Evolutionary conservation across 2,888 invertebrate species (phyloP).

Genomic region (Ormia ochracea): DNA sequence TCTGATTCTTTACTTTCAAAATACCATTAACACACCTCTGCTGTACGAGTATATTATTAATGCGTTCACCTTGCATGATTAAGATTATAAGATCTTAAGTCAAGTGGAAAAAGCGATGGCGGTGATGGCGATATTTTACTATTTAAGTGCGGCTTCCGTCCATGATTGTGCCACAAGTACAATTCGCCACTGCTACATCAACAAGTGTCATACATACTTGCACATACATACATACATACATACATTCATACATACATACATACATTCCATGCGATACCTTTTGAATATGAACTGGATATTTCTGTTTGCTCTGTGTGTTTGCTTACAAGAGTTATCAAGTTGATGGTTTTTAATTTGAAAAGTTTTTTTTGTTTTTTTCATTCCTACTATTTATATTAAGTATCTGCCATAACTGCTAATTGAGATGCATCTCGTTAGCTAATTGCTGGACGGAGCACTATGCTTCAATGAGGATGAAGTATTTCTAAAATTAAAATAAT

Average conservation of each 20-base stretch:
- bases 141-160: background rate
- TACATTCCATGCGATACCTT: no score
- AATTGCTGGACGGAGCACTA: slow-evolving; percentile 51
- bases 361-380: no score
- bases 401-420: slow-evolving; percentile 59
- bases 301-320: background rate
- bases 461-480: slow-evolving; percentile 7
- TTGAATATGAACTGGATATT: background rate
- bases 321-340: slow-evolving; percentile 29
- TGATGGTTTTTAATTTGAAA: background rate
- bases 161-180: background rate
- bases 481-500: slow-evolving; percentile 19
- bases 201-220: no score
- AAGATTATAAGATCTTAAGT: slow-evolving; percentile 60
- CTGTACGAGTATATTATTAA: slow-evolving; percentile 62
- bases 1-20: slow-evolving; percentile 57
- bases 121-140: background rate
- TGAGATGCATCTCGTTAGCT: slow-evolving; percentile 62
- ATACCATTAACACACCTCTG: slow-evolving; percentile 60
- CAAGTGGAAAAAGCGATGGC: background rate
- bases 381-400: slow-evolving; percentile 58
- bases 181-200: background rate
- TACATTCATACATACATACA: no score
- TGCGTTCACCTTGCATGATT: slow-evolving; percentile 63
- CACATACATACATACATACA: no score